Evolutionary conservation across 2,888 invertebrate species (phyloP).

Genomic region (Netelia virgata): DNA sequence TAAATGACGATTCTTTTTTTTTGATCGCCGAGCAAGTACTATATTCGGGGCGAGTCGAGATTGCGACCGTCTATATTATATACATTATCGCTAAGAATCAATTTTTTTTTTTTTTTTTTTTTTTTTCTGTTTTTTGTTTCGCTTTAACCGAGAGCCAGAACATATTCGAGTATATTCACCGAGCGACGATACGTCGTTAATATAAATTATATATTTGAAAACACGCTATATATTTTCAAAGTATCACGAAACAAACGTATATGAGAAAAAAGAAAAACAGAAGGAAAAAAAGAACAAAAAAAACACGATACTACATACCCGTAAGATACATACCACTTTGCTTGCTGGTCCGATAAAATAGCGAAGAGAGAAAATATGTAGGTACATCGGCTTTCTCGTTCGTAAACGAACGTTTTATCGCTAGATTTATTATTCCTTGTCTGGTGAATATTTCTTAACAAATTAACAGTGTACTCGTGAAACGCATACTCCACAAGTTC

Average conservation of each 20-base stretch:
- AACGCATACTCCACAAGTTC: slow-evolving; percentile 35
- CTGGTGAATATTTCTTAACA: slow-evolving; percentile 59
- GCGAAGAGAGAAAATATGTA: slow-evolving; percentile 26
- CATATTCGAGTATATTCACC: slow-evolving; percentile 39
- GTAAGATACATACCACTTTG: slow-evolving; percentile 58
- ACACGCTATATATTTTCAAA: slow-evolving; percentile 63
- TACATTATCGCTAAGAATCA: slow-evolving; percentile 12
- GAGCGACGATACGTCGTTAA: slow-evolving; percentile 42
- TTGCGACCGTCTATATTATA: slow-evolving; percentile 65
- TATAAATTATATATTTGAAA: slow-evolving; percentile 43
- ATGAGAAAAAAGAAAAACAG: neutral
- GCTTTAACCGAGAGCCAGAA: slow-evolving; percentile 52
- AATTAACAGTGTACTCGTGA: slow-evolving; percentile 53
- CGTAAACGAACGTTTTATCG: slow-evolving; percentile 40
- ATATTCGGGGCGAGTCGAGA: slow-evolving; percentile 70
- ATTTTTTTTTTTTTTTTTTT: slow-evolving; percentile 10
- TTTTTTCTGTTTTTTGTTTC: neutral
- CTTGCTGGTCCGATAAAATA: slow-evolving; percentile 55
- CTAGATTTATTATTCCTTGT: slow-evolving; percentile 56
- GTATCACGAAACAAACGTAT: slow-evolving; percentile 53
- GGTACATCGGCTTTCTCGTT: slow-evolving; percentile 36
- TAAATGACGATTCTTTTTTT: slow-evolving; percentile 74
- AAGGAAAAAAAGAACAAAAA: slow-evolving; percentile 4
- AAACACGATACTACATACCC: slow-evolving; percentile 35
- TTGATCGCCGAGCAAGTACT: slow-evolving; percentile 67